phyloP scores from a whole-genome alignment of 2,113 vertebrate species.

The Bettongia penicillata region DNA sequence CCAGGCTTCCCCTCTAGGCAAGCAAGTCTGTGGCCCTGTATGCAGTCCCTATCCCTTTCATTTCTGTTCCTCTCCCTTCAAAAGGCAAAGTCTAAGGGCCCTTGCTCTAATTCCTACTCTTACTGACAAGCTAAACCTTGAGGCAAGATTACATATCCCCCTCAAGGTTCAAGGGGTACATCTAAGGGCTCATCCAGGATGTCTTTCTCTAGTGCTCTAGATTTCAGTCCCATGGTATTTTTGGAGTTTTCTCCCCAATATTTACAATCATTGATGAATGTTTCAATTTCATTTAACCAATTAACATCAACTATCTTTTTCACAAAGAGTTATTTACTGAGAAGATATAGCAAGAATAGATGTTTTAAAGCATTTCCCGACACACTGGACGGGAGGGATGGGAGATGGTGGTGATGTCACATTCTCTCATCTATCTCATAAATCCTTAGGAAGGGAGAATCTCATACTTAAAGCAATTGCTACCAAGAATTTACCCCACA shows the following conservation, averaged over 20 bases:
- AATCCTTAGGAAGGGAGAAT: not conserved
- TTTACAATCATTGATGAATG: not conserved
- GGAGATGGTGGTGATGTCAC: not conserved
- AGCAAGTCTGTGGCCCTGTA: not conserved
- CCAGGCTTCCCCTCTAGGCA: not conserved
- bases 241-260: not conserved
- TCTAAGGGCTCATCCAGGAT: not conserved
- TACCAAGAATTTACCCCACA: not conserved
- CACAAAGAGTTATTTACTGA: not conserved
- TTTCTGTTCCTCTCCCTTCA: not conserved
- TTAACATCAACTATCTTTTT: not conserved
- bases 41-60: not conserved
- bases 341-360: not conserved
- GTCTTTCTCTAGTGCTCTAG: not conserved
- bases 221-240: not conserved
- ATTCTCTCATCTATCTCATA: not conserved
- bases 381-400: not conserved
- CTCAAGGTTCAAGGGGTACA: not conserved
- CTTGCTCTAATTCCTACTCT: not conserved
- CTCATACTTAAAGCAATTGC: not conserved
- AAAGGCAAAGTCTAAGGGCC: not conserved
- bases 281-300: not conserved
- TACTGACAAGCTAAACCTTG: not conserved
- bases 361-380: not conserved
- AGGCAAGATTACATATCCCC: not conserved